Percentiles rank a stretch among this genome's conserved stretches.
Evolutionary conservation across 1,140 invertebrate species (phyloP).

Genomic region (Pogonomyrmex barbatus): DNA sequence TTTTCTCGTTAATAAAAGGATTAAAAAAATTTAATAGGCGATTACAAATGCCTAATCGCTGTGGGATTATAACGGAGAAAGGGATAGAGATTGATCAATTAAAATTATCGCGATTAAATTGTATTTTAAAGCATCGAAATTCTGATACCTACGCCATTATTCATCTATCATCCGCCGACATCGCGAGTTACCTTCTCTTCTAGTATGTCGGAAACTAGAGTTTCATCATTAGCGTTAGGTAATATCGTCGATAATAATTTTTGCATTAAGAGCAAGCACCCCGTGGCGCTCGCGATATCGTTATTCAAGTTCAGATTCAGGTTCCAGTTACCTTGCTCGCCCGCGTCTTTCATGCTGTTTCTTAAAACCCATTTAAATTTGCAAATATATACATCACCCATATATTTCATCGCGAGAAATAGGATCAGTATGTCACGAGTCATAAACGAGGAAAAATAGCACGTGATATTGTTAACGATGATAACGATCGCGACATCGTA

Average conservation of each 20-base stretch:
- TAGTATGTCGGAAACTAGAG: neutral
- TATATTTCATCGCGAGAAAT: constrained; percentile 34
- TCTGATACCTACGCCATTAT: neutral
- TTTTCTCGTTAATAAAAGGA: neutral
- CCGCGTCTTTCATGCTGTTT: neutral
- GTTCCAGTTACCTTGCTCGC: neutral
- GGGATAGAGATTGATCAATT: neutral
- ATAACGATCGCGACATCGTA: constrained; percentile 20
- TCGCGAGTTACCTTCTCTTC: constrained; percentile 11
- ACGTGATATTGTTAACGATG: neutral
- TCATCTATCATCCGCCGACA: neutral
- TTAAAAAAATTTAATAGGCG: neutral
- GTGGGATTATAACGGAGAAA: neutral
- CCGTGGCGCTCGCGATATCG: constrained; percentile 11
- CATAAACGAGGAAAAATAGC: constrained; percentile 34
- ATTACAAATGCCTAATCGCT: neutral
- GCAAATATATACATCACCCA: neutral
- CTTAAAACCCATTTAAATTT: constrained; percentile 42
- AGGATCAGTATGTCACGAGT: constrained; percentile 13
- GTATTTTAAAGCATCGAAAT: neutral
- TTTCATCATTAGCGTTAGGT: constrained; percentile 44
- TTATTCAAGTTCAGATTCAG: neutral
- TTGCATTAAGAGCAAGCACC: constrained; percentile 38
- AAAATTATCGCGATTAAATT: neutral
- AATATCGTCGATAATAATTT: constrained; percentile 54